phyloP scores from a whole-genome alignment of 1,140 invertebrate genomes.

The Lasioglossum albipes region DNA sequence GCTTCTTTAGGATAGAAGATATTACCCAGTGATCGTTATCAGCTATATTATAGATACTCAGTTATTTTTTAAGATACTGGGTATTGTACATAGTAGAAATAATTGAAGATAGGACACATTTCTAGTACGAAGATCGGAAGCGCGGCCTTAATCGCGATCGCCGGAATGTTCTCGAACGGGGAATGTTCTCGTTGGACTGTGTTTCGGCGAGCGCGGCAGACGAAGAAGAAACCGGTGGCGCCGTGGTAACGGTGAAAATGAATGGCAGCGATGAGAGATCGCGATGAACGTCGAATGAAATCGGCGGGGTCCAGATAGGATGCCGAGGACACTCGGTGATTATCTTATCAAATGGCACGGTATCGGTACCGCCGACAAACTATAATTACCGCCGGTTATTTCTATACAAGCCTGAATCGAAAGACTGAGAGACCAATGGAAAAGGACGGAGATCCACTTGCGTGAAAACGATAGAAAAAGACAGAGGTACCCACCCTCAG shows the following conservation, averaged over 20 bases:
- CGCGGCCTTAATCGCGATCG: no score
- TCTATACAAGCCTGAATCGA: constrained; percentile 26
- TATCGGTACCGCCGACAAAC: constrained; percentile 23
- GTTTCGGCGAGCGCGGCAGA: neutral
- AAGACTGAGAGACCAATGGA: no score
- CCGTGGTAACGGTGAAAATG: constrained; percentile 58
- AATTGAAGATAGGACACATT: no score
- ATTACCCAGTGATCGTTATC: no score
- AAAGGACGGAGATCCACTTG: constrained; percentile 11
- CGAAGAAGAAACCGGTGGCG: constrained; percentile 11
- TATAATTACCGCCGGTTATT: constrained; percentile 55
- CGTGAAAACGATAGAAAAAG: constrained; percentile 22
- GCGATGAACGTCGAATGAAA: neutral
- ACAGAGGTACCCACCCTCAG: neutral
- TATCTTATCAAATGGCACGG: constrained; percentile 55
- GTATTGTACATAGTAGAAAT: no score
- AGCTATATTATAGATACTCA: no score
- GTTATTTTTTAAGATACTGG: no score
- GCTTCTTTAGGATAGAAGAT: no score
- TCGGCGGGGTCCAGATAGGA: constrained; percentile 21
- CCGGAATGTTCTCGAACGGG: neutral
- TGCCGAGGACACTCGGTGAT: constrained; percentile 51
- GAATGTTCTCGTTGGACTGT: neutral
- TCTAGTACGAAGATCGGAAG: no score
- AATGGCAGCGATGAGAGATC: constrained; percentile 6